Base-by-base conservation (phyloP, 53 echinoderm and acorn worm genomes). In the Hippasteria phrygiana region DNA sequence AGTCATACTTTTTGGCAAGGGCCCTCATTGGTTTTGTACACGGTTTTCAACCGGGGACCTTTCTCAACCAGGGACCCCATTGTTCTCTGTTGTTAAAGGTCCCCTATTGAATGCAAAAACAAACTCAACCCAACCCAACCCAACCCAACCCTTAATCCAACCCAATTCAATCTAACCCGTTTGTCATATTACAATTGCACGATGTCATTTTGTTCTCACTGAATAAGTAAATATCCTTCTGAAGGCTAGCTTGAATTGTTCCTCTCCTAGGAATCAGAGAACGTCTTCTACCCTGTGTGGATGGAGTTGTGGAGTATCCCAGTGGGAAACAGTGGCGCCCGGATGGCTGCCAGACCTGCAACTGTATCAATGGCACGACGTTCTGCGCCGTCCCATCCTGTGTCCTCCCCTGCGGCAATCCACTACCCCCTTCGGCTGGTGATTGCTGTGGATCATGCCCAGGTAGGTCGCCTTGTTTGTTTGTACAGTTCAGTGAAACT, bases 391-490 rank as follows among this genome's bases (percentile, higher is more conserved):
- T 48, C 18, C 29, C 22, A 16, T 18, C 31, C 45, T 83, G 83
- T 47, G 24, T 0, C 65, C 66, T 67, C 28, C 46, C 50, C 29
- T 83, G 83, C 67, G 0, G 16, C 13, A 14, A 65, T 4, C 83
- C 83, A 20, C 0, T 45, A 14, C 83, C 83, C 16, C 35, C 83
- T 17, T 31, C 14, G 14, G 46, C 42, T 28, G 83, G 83, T 33
- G 32, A 83, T 29, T 83, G 83, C 46, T 83, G 83, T 31, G 83
- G 48, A 27, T 66, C 83, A 24, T 83, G 83, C 43, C 83, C 69
- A 46, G 46, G 83, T 83, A 32, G 4, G 11, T 9, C n/a, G 12
- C 5, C 12, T 46, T 12, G 5, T 46, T 46, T 46, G 46, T n/a
- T n/a, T n/a, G n/a, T n/a, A n/a, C n/a, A n/a, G n/a, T n/a, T n/a